A percentile compares a stretch with the other conserved stretches of the same genome.
phyloP scores from a whole-genome alignment of 1,140 invertebrate species.

The Diploscapter pachys region DNA sequence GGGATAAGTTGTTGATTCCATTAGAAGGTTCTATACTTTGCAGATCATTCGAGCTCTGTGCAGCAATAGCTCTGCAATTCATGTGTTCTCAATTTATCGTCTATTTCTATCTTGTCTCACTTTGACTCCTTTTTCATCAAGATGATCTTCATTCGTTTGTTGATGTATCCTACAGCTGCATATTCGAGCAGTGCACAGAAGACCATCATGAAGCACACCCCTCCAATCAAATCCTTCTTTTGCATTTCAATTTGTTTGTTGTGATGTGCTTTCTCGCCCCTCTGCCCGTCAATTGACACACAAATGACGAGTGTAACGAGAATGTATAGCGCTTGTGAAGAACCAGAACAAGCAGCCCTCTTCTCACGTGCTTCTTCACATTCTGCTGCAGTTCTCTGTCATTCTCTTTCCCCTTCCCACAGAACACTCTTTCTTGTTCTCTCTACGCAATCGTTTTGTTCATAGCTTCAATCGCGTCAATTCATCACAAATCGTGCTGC shows the following conservation, averaged over 20 bases:
- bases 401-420: no score
- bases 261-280: no score
- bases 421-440: no score
- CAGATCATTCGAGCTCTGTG: background rate
- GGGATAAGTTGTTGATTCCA: background rate
- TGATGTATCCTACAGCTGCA: slow-evolving; percentile 45
- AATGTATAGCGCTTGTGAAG: no score
- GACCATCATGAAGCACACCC: slow-evolving; percentile 47
- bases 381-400: no score
- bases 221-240: slow-evolving; percentile 21
- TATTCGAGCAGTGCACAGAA: slow-evolving; percentile 47
- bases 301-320: no score
- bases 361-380: no score
- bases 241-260: background rate
- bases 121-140: slow-evolving; percentile 26
- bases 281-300: no score
- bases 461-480: no score
- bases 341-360: no score
- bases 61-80: background rate
- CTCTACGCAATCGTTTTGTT: no score
- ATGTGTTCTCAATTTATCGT: background rate
- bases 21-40: background rate
- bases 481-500: no score
- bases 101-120: slow-evolving; percentile 9
- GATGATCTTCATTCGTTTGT: slow-evolving; percentile 41